Base-by-base conservation (phyloP, 92 coral and sea anemone species). In the Montipora capitata region DNA sequence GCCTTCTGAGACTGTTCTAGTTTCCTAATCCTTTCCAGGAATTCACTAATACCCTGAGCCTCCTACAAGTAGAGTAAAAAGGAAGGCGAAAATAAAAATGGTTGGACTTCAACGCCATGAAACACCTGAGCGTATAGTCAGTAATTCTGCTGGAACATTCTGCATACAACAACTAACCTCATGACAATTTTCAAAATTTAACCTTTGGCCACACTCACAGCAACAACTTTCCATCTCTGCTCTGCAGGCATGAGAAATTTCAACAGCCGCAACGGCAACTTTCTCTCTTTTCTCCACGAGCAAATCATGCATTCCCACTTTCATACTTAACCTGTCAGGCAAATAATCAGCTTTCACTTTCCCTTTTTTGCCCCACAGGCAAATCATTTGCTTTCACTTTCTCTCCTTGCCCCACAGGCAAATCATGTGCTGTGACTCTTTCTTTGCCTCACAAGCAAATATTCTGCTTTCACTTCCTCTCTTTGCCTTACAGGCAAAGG, bases 261-360 rank as follows among this genome's bases (percentile, higher is more conserved):
- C 38, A 62, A 62, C 67, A 62, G 67, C 67, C 67, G 15, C 67
- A 56, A 20, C 67, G 67, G 67, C 67, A 62, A 62, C 67, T 62
- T 62, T 62, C 66, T 61, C 20, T 61, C 35, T 61, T 61, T 61
- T 18, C 66, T 61, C 66, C 66, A 61, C 18, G 66, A 61, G 61
- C 61, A 56, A 56, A 56, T 56, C 61, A 56, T 56, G 3, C 10
- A 14, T 13, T 8, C 13, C 10, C 13, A 56, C 61, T 56, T 13
- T 56, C 61, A 4, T 7, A 4, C 13, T 14, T 13, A 4, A 2
- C 49, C 49, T 6, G 4, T 3, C 49, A 44, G 49, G 49, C 49
- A 44, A 44, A 44, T 44, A 3, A 44, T 44, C 6, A 3, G 6
- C 6, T 44, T 6, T 44, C 49, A 44, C 49, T 44, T 44, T 44